Evolutionary conservation across 2,113 vertebrate genomes (phyloP), one percentile per base, ranked within the genome.

Genomic region (Falco punctatus): DNA sequence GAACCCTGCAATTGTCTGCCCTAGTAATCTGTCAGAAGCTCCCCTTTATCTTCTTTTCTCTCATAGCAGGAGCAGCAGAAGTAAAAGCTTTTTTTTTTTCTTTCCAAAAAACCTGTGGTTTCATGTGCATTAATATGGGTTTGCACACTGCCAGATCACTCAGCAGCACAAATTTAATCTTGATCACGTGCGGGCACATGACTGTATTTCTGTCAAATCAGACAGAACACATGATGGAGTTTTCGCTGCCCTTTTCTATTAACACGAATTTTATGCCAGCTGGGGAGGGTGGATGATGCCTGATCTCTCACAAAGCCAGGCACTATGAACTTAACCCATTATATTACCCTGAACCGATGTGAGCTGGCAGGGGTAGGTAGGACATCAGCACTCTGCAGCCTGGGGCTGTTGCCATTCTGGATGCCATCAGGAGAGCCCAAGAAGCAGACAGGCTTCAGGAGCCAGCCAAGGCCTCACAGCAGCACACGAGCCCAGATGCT

Each of bases 131-230:
- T 42, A 74, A 30, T 19, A 42, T 12, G 13, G 10, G 9, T 67
- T 81, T 92, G 73, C 27, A 85, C 24, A 8, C 42, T 82, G 78
- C 22, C 74, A 88, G 54, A 85, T 72, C 71, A 49, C 35, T 86
- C 49, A 46, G 71, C 59, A 88, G 62, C 46, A 55, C 42, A 17
- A 73, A 71, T 80, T 79, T 77, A 69, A 93, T 95, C 92, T 88
- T 15, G 44, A 88, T 93, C 66, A 77, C 1, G 0, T 83, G 66
- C 62, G 33, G 74, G 40, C 87, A 82, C 18, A 49, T 58, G 90
- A 93, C 46, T 77, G 58, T 35, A 18, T 61, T 85, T 82, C 84
- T 96, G 58, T 90, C 71, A 88, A 75, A 91, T 55, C 49, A 91
- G 16, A 18, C 67, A 58, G 78, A 59, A 84, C 62, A 72, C 70